Conservation (phyloP, 2,888 invertebrate genomes). For the Athalia cordata region DNA sequence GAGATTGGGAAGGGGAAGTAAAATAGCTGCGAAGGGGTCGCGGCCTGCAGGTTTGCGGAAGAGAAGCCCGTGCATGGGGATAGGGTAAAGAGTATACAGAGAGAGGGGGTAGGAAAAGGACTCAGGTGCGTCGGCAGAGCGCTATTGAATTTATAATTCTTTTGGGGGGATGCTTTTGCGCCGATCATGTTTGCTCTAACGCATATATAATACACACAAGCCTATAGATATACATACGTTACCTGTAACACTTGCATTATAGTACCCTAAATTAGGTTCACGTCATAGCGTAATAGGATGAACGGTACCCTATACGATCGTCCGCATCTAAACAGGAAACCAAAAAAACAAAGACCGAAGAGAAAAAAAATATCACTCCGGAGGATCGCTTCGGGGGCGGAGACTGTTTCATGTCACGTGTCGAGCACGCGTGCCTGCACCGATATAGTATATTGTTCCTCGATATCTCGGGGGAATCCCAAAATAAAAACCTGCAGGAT, state of each 20-base stretch:
- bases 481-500: too few species aligned
- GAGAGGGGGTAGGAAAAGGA: slow-evolving; percentile 50
- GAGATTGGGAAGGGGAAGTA: too few species aligned
- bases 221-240: not conserved
- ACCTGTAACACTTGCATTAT: not conserved
- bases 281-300: not conserved
- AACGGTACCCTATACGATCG: not conserved
- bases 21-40: too few species aligned
- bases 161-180: slow-evolving; percentile 57
- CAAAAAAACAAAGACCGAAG: too few species aligned
- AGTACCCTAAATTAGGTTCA: not conserved
- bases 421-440: slow-evolving; percentile 1
- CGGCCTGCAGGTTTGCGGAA: slow-evolving; percentile 5
- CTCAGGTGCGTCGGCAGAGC: slow-evolving; percentile 64
- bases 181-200: slow-evolving; percentile 55
- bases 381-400: not conserved
- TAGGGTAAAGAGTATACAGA: slow-evolving; percentile 33
- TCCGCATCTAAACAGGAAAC: too few species aligned
- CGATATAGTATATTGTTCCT: slow-evolving; percentile 17
- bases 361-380: too few species aligned
- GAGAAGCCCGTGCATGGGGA: slow-evolving; percentile 50
- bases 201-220: slow-evolving; percentile 28
- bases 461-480: not conserved
- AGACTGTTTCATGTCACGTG: slow-evolving; percentile 33
- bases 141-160: slow-evolving; percentile 68